phyloP scores from a whole-genome alignment of 2,888 invertebrate species.

The Creontiades dilutus region DNA sequence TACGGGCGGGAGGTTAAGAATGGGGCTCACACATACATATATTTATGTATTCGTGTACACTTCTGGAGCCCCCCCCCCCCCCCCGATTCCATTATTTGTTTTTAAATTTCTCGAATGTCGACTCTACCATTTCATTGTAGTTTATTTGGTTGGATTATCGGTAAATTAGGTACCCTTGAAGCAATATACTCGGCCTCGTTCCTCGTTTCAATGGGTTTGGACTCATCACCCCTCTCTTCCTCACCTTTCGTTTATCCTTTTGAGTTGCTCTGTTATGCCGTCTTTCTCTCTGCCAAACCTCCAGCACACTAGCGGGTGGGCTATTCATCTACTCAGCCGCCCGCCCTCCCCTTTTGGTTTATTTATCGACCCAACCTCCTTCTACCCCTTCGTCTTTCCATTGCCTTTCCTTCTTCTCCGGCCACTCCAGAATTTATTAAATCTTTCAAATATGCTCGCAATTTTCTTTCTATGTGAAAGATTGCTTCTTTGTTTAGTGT shows the following conservation, averaged over 20 bases:
- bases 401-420: slow-evolving; percentile 2
- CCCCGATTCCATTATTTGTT: no score
- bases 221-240: not conserved
- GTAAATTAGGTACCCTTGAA: no score
- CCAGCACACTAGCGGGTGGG: slow-evolving; percentile 22
- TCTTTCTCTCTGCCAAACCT: slow-evolving; percentile 52
- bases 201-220: slow-evolving; percentile 26
- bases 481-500: not conserved
- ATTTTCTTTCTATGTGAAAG: not conserved
- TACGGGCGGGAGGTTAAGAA: no score
- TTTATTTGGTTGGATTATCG: no score
- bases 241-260: not conserved
- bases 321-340: slow-evolving; percentile 42
- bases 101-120: no score
- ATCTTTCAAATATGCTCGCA: slow-evolving; percentile 30
- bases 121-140: no score
- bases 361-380: slow-evolving; percentile 41
- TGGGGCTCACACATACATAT: no score
- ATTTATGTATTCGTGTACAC: no score
- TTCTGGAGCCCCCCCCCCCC: no score
- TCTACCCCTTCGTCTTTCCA: not conserved
- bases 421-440: slow-evolving; percentile 49
- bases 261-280: not conserved
- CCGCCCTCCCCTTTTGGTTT: slow-evolving; percentile 34
- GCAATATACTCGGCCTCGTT: not conserved